Conservation (phyloP, 2,113 vertebrate genomes). For the Boulengeromyrus knoepffleri region DNA sequence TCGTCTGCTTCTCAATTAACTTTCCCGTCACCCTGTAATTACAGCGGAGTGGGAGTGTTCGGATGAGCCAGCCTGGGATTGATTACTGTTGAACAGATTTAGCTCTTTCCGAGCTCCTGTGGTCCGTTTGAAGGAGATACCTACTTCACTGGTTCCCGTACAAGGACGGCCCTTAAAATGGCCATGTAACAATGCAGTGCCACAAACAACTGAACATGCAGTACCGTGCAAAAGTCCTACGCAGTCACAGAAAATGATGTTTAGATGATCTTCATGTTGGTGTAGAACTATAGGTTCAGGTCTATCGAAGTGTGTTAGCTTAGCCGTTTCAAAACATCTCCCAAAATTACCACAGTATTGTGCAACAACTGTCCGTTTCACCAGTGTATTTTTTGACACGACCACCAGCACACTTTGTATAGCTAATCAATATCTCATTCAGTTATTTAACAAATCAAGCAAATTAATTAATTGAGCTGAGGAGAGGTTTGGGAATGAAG, state of each 20-base stretch:
- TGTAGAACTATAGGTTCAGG: not conserved
- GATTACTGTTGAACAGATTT: not conserved
- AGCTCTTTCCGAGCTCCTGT: not conserved
- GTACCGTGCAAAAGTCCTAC: not conserved
- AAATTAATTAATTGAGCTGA: not conserved
- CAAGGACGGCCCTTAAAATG: not conserved
- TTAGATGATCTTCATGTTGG: not conserved
- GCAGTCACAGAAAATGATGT: not conserved
- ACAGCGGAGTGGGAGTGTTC: not conserved
- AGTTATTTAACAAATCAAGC: not conserved
- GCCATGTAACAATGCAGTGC: not conserved
- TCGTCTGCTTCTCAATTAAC: conserved; percentile 4
- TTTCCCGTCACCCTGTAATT: not conserved
- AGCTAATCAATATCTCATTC: not conserved
- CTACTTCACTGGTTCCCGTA: not conserved
- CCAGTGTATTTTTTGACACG: not conserved
- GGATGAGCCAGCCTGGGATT: not conserved
- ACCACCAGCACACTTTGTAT: not conserved
- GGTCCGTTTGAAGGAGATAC: not conserved
- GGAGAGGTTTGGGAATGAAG: not conserved
- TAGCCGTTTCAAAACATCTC: not conserved
- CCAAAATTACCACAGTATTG: not conserved
- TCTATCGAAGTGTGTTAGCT: not conserved
- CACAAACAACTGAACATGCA: not conserved
- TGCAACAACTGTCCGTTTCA: not conserved